These are phyloP conservation scores for Hirtodrosophila histrioides DNA, from an alignment of 2,888 invertebrate species.

Conservation along the genomic window DNA sequence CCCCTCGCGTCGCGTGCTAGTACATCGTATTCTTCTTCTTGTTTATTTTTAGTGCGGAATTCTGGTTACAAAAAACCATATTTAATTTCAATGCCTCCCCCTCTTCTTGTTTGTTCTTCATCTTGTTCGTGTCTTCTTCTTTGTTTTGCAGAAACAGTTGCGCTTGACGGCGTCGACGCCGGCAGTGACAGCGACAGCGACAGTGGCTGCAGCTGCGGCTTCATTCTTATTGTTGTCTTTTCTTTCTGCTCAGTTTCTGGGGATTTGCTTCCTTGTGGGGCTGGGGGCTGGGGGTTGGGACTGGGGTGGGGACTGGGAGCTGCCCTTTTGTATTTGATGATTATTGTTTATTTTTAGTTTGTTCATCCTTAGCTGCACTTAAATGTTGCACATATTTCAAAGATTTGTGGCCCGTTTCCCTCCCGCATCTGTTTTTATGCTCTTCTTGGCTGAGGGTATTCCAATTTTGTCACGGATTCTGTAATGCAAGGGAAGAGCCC, in stretches of 20 bases:
- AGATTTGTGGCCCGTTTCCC: background rate
- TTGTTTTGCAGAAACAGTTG: conserved; percentile 61
- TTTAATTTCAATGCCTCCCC: conserved; percentile 60
- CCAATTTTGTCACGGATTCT: too few relatives aligned
- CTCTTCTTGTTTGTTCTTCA: conserved; percentile 11
- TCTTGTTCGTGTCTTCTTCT: conserved; percentile 28
- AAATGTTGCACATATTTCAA: conserved; percentile 9
- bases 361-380: conserved; percentile 13
- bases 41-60: conserved; percentile 70
- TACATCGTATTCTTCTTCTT: conserved; percentile 20
- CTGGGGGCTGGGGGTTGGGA: background rate
- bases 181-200: conserved; percentile 5
- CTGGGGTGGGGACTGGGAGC: background rate
- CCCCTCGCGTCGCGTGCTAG: background rate
- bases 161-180: conserved; percentile 30
- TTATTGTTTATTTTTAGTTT: conserved; percentile 14
- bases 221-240: conserved; percentile 18
- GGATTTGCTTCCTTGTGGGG: conserved; percentile 23
- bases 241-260: conserved; percentile 3
- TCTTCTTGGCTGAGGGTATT: too few relatives aligned
- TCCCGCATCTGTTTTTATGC: background rate
- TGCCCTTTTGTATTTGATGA: conserved; percentile 18
- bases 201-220: conserved; percentile 1
- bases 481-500: too few relatives aligned
- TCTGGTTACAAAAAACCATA: conserved; percentile 64